Evolutionary conservation across 1,140 invertebrate species (phyloP).

Genomic region (Potamilus streckersoni): DNA sequence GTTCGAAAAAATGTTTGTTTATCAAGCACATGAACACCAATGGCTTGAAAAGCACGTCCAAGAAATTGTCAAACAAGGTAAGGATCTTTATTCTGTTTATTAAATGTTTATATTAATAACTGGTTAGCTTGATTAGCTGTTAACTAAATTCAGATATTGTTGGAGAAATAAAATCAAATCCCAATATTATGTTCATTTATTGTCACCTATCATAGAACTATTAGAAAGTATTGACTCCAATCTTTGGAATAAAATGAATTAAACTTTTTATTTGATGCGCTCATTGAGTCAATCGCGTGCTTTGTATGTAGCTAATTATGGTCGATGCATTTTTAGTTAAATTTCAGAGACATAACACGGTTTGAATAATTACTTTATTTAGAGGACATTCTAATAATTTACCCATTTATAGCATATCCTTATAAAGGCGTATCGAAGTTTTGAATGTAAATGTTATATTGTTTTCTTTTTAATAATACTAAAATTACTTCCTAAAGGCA

Average conservation of each 20-base stretch:
- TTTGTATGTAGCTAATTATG: too few species aligned
- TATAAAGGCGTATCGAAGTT: neutral
- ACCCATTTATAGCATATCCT: too few species aligned
- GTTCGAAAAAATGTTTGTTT: neutral
- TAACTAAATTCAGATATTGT: neutral
- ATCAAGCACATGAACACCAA: slow-evolving; percentile 1
- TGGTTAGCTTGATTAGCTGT: neutral
- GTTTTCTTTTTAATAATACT: neutral
- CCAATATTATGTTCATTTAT: neutral
- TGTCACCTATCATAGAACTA: too few species aligned
- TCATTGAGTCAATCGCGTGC: too few species aligned
- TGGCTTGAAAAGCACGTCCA: neutral
- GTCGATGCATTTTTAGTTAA: too few species aligned
- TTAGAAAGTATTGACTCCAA: too few species aligned
- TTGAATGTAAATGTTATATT: neutral
- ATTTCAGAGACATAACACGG: too few species aligned
- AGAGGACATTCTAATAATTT: too few species aligned
- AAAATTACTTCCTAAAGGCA: neutral
- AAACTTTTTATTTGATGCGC: too few species aligned
- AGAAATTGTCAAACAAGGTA: neutral
- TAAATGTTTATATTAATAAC: neutral
- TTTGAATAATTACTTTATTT: too few species aligned
- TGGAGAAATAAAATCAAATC: neutral
- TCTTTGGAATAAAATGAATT: too few species aligned
- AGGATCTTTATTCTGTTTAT: neutral